Percentiles rank a stretch among this genome's conserved stretches.
phyloP scores from a whole-genome alignment of 2,888 invertebrate species.

The Onthophagus sagittarius region DNA sequence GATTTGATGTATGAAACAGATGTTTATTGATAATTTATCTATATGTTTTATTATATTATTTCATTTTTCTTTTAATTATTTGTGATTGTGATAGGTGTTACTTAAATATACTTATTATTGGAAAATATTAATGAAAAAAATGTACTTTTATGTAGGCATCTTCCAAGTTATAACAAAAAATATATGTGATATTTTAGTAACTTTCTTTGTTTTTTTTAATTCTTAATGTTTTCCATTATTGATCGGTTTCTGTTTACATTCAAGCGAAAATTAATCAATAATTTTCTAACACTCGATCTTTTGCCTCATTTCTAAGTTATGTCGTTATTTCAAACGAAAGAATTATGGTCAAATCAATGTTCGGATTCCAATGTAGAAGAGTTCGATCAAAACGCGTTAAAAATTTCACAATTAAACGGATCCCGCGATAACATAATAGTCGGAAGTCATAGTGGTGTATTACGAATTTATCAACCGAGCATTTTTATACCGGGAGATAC shows the following conservation, averaged over 20 bases:
- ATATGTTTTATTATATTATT: not conserved
- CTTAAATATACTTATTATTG: not conserved
- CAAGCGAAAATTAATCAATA: constrained; percentile 31
- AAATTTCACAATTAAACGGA: constrained; percentile 52
- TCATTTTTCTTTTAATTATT: not conserved
- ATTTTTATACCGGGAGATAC: constrained; percentile 46
- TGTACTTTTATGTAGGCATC: not conserved
- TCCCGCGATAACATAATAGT: constrained; percentile 73
- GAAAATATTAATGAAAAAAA: not conserved
- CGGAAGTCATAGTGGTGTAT: constrained; percentile 74
- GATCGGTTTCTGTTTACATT: constrained; percentile 30
- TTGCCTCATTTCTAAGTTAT: constrained; percentile 50
- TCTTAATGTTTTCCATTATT: constrained; percentile 15
- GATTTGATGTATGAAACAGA: too few species aligned
- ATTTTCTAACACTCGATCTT: constrained; percentile 30
- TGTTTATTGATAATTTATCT: constrained; percentile 2
- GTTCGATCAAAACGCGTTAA: constrained; percentile 51
- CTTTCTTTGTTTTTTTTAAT: not conserved
- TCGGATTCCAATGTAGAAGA: constrained; percentile 52
- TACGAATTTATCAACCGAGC: constrained; percentile 71
- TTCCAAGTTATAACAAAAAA: not conserved
- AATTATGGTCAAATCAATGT: constrained; percentile 81
- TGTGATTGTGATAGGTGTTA: not conserved
- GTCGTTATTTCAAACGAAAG: constrained; percentile 90
- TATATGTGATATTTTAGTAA: constrained; percentile 7